Base-by-base conservation (phyloP, 2,113 vertebrate species). In the Dicrurus megarhynchus region DNA sequence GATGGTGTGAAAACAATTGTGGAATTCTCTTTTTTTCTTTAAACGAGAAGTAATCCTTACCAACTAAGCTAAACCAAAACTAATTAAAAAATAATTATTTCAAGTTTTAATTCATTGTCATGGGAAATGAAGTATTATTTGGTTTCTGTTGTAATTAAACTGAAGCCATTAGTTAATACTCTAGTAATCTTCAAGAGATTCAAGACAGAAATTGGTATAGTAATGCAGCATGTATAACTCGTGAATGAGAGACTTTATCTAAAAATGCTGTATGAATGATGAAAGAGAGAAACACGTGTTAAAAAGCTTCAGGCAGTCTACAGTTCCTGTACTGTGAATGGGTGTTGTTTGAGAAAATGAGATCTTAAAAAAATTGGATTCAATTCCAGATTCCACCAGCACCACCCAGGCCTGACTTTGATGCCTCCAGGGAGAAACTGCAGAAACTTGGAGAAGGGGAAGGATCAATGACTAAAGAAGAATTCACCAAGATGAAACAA, bases 401-500 rank as follows among this genome's bases (percentile, higher is more conserved):
- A 63, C 99, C 99, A 60, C 99, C 99, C 61, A 98, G 99, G 96
- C 99, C 99, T 78, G 99, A 99, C 97, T 99, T 99, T 47, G 99
- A 99, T 98, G 99, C 99, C 14, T 99, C 99, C 85, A 98, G 99
- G 95, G 99, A 99, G 97, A 99, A 99, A 97, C 96, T 99, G 46
- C 99, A 99, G 98, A 99, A 99, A 89, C 98, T 99, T 79, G 99
- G 99, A 50, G 99, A 99, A 97, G 99, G 99, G 59, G 99, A 99
- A 97, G 99, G 99, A 21, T 99, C 99, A 22, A 99, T 99, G 99
- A 99, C 99, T 79, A 99, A 99, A 97, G 99, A 99, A 94, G 99
- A 99, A 96, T 99, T 99, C 97, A 99, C 99, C 23, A 99, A 99
- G 97, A 99, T 99, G 99, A 99, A 99, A 96, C 99, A 99, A 98